Conservation (phyloP, 1,140 invertebrate genomes). For the Ips typographus region DNA sequence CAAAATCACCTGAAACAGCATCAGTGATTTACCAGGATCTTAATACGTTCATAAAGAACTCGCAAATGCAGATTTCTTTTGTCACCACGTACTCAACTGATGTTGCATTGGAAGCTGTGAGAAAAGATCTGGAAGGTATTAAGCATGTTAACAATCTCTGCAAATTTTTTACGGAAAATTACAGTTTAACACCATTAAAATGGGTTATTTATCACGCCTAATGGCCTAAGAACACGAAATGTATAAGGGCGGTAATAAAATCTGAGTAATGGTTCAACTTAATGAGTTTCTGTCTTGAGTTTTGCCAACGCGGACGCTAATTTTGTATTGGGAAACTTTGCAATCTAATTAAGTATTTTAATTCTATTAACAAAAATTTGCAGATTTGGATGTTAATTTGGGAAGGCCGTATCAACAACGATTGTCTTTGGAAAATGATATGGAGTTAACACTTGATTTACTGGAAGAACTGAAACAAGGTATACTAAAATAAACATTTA, state of each 20-base stretch:
- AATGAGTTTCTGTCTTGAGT: slow-evolving; percentile 15
- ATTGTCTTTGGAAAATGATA: slow-evolving; percentile 64
- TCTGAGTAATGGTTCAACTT: slow-evolving; percentile 21
- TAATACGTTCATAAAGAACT: slow-evolving; percentile 60
- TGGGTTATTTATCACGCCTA: slow-evolving; percentile 21
- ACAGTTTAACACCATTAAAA: slow-evolving; percentile 15
- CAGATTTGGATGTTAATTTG: slow-evolving; percentile 43
- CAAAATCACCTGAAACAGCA: slow-evolving; percentile 56
- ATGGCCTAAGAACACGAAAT: slow-evolving; percentile 19
- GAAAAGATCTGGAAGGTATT: slow-evolving; percentile 64
- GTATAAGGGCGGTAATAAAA: slow-evolving; percentile 24
- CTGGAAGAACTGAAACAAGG: slow-evolving; percentile 58
- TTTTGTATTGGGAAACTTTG: neutral
- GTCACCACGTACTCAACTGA: slow-evolving; percentile 62
- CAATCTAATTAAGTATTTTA: slow-evolving; percentile 2
- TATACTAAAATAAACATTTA: slow-evolving; percentile 37
- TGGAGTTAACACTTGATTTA: slow-evolving; percentile 63
- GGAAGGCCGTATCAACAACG: slow-evolving; percentile 66
- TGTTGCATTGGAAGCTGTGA: slow-evolving; percentile 59
- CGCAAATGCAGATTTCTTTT: slow-evolving; percentile 61
- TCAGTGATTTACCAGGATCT: slow-evolving; percentile 61
- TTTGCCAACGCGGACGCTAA: neutral
- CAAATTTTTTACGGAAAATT: slow-evolving; percentile 31
- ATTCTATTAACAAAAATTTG: neutral
- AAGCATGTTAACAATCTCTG: neutral